A percentile compares a stretch with the other conserved stretches of the same genome.
These are phyloP conservation scores for Ditula angustiorana DNA, from an alignment of 2,888 invertebrate species.

Conservation along the genomic window DNA sequence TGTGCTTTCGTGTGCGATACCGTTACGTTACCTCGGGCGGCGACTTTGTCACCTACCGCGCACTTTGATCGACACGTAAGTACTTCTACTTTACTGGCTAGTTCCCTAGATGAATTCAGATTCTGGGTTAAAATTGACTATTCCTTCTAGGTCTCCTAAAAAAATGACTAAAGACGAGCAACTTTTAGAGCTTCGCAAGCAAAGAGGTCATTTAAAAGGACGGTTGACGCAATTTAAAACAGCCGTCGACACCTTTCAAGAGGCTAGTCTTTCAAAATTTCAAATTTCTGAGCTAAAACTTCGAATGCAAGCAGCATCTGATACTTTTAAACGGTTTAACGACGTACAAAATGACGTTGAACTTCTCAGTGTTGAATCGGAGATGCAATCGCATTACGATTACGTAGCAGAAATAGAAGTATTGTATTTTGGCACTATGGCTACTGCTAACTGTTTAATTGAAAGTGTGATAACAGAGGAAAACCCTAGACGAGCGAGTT, in stretches of 20 bases:
- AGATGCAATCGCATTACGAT: not conserved
- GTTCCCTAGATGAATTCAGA: no score
- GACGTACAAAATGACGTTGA: not conserved
- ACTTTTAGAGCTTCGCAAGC: conserved; percentile 1
- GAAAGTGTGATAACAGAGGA: conserved; percentile 7
- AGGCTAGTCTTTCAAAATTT: conserved; percentile 1
- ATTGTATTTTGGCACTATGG: conserved; percentile 16
- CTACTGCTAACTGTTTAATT: conserved; percentile 12
- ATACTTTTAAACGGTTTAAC: conserved; percentile 16
- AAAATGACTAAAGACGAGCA: not conserved
- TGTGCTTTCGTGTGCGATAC: not conserved
- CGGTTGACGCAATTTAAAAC: conserved; percentile 12
- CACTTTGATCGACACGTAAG: no score
- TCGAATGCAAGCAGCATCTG: conserved; percentile 18
- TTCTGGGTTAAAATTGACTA: no score
- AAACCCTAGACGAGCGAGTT: not conserved
- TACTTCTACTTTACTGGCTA: no score
- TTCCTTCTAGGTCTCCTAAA: no score
- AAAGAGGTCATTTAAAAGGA: conserved; percentile 8
- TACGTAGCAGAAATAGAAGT: not conserved
- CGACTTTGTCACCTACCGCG: no score
- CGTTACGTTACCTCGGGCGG: no score
- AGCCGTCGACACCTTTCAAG: not conserved
- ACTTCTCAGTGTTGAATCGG: not conserved
- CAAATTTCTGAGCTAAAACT: conserved; percentile 15